Conservation (phyloP, 2,888 invertebrate genomes). For the Drosophila tripunctata region DNA sequence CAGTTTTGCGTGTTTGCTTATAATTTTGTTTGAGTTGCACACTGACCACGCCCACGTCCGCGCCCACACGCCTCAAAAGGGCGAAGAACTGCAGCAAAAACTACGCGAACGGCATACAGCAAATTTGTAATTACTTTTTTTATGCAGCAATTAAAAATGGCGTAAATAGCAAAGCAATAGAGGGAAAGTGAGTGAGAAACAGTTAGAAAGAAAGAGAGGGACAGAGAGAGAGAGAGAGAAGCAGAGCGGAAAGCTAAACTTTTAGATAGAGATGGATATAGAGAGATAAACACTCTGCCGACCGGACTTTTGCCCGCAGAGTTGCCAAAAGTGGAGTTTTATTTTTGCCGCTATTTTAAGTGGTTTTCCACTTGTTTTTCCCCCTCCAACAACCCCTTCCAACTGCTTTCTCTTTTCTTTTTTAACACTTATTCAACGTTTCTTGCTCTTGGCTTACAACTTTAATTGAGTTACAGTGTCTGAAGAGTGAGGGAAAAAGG, state of each 20-base stretch:
- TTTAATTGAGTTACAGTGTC: conserved; percentile 50
- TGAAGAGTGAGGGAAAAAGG: neutral
- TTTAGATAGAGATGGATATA: conserved; percentile 32
- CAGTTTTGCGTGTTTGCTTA: conserved; percentile 81
- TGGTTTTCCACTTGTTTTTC: conserved; percentile 48
- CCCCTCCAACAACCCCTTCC: neutral
- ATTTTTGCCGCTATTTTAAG: conserved; percentile 56
- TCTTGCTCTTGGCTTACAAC: conserved; percentile 30
- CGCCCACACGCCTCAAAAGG: conserved; percentile 37
- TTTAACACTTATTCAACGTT: neutral
- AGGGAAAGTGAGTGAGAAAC: conserved; percentile 13
- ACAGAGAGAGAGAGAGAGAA: neutral
- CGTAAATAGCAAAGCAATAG: conserved; percentile 63
- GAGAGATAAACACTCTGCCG: conserved; percentile 36
- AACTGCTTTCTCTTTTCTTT: no score
- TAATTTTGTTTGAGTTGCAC: conserved; percentile 78
- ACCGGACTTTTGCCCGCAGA: conserved; percentile 38
- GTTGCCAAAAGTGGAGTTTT: conserved; percentile 51
- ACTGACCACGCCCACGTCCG: conserved; percentile 55
- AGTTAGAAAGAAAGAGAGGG: neutral
- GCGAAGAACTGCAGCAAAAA: conserved; percentile 25
- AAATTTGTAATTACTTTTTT: conserved; percentile 77
- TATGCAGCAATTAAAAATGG: conserved; percentile 80
- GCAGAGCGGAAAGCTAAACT: conserved; percentile 17
- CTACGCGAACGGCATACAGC: conserved; percentile 41